A percentile compares a stretch with the other conserved stretches of the same genome.
Evolutionary conservation across 2,888 invertebrate genomes (phyloP).

Genomic region (Catocala nupta): DNA sequence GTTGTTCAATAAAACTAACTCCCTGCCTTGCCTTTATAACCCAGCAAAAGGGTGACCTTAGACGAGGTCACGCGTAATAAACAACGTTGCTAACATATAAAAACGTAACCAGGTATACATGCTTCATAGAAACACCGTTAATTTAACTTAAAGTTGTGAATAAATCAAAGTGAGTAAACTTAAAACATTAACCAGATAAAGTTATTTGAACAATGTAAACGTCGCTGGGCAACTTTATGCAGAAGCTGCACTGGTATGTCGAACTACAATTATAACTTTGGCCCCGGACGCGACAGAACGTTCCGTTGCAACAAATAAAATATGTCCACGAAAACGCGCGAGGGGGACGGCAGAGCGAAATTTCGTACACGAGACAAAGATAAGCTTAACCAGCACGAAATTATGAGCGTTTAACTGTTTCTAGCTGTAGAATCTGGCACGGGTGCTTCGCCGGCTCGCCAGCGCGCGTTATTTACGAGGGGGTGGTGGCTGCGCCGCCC

Average conservation of each 20-base stretch:
- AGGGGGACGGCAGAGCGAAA: slow-evolving; percentile 80
- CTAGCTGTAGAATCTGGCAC: slow-evolving; percentile 87
- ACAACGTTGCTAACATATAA: not conserved
- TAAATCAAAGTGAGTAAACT: slow-evolving; percentile 66
- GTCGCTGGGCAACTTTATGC: slow-evolving; percentile 79
- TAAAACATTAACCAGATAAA: slow-evolving; percentile 80
- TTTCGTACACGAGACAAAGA: slow-evolving; percentile 87
- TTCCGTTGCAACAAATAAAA: slow-evolving; percentile 84
- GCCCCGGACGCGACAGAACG: slow-evolving; percentile 79
- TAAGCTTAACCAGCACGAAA: slow-evolving; percentile 87
- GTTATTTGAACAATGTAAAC: slow-evolving; percentile 83
- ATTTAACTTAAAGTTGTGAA: slow-evolving; percentile 42
- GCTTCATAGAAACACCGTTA: slow-evolving; percentile 33
- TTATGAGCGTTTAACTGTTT: slow-evolving; percentile 88
- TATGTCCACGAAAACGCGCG: slow-evolving; percentile 82
- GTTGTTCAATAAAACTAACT: not conserved
- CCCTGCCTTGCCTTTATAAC: not conserved
- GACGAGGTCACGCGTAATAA: not conserved
- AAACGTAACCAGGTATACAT: slow-evolving; percentile 15
- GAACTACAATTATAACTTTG: slow-evolving; percentile 86
- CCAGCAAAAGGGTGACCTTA: not conserved
- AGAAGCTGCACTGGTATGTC: slow-evolving; percentile 84
- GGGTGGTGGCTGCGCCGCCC: slow-evolving; percentile 71
- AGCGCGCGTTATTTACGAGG: slow-evolving; percentile 87
- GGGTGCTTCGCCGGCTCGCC: slow-evolving; percentile 87